Evolutionary conservation across 2,797 vertebrate genomes (phyloP).

Genomic region (Leptoclinus maculatus): DNA sequence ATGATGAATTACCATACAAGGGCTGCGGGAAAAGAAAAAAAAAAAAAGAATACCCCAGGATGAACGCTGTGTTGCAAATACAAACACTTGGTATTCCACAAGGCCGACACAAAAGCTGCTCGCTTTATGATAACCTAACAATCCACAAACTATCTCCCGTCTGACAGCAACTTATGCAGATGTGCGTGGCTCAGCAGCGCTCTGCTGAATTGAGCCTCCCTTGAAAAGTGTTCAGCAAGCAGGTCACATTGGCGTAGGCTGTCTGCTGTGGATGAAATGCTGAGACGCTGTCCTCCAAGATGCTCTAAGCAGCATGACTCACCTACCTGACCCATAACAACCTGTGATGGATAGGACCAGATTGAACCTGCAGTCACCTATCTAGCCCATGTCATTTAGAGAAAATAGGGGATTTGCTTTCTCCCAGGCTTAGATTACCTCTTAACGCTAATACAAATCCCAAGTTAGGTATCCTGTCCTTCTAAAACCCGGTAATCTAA

Average conservation of each 20-base stretch:
- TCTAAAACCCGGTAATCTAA: constrained; percentile 5
- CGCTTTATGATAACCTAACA: constrained; percentile 77
- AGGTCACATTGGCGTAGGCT: constrained; percentile 75
- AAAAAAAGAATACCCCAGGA: constrained; percentile 45
- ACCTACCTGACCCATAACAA: constrained; percentile 50
- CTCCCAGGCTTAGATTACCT: constrained; percentile 27
- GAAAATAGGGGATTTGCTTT: constrained; percentile 47
- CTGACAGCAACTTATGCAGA: constrained; percentile 84
- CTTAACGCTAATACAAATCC: constrained; percentile 36
- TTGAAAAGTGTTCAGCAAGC: constrained; percentile 74
- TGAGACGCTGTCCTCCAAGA: constrained; percentile 66
- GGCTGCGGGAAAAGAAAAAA: constrained; percentile 36
- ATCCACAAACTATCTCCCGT: constrained; percentile 68
- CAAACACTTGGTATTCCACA: constrained; percentile 74
- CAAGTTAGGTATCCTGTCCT: constrained; percentile 12
- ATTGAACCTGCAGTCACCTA: constrained; percentile 52
- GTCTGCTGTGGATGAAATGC: constrained; percentile 68
- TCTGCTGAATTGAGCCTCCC: constrained; percentile 61
- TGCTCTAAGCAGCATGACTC: constrained; percentile 61
- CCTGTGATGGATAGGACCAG: constrained; percentile 61
- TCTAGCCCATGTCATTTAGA: constrained; percentile 41
- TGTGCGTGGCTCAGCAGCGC: constrained; percentile 65
- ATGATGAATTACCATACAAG: constrained; percentile 73
- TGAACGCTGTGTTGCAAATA: constrained; percentile 67
- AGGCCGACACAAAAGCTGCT: constrained; percentile 65